These are phyloP conservation scores for Campaea margaritaria DNA, from an alignment of 2,888 invertebrate genomes.

Conservation along the genomic window DNA sequence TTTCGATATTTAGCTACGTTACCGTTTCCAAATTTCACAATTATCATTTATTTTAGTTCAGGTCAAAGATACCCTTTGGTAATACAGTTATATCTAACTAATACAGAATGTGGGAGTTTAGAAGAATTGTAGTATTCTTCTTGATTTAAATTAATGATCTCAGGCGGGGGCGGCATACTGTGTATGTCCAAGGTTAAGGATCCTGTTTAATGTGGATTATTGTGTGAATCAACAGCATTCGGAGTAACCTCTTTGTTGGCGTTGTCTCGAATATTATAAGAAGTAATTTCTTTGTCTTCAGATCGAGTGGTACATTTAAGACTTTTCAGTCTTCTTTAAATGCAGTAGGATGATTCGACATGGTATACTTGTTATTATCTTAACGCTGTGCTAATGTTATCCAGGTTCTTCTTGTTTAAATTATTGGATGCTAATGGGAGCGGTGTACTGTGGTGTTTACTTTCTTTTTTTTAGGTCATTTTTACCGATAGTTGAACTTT, in stretches of 20 bases:
- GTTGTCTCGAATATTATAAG: constrained; percentile 1
- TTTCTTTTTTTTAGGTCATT: no score
- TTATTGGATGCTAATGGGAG: no score
- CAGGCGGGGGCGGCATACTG: constrained; percentile 38
- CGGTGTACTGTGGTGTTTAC: no score
- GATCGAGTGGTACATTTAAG: constrained; percentile 16
- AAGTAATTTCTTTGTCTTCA: constrained; percentile 8
- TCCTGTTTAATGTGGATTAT: constrained; percentile 35
- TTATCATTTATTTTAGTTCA: neutral
- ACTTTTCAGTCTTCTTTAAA: no score
- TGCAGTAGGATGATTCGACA: no score
- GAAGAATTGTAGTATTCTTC: neutral
- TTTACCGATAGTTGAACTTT: no score
- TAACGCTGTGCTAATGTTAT: no score
- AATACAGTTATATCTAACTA: neutral
- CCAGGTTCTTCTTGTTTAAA: no score
- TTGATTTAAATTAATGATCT: constrained; percentile 24
- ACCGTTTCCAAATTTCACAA: constrained; percentile 11
- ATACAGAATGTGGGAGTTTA: neutral
- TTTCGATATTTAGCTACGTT: constrained; percentile 20
- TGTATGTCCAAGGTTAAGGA: constrained; percentile 55
- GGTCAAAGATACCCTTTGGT: neutral
- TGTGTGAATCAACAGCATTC: constrained; percentile 32
- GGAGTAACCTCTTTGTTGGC: constrained; percentile 19
- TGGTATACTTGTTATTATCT: no score